phyloP scores from a whole-genome alignment of 2,113 vertebrate genomes.

The Haplochromis vanheusdeni region DNA sequence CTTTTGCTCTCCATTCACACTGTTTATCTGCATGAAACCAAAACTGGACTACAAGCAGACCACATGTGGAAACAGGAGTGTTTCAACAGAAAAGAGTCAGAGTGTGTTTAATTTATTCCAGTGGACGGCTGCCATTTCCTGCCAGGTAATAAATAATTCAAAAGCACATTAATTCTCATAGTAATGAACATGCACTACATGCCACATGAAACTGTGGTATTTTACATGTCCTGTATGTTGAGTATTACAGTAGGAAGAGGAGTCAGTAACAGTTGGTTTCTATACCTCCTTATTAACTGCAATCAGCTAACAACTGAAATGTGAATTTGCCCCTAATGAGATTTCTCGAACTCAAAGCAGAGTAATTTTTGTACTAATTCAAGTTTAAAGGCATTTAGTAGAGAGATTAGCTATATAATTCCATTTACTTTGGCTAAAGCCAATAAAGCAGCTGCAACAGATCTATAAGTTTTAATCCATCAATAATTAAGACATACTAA shows the following conservation, averaged over 20 bases:
- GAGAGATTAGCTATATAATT: neutral
- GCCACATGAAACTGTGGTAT: neutral
- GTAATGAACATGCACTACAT: neutral
- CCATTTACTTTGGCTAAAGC: neutral
- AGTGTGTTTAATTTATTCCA: neutral
- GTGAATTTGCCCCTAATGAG: neutral
- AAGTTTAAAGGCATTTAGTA: neutral
- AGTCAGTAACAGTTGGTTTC: neutral
- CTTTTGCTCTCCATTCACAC: neutral
- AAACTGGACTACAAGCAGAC: neutral
- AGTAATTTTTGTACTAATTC: neutral
- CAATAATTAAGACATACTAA: slow-evolving; percentile 47
- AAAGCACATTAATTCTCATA: neutral
- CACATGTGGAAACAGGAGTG: neutral
- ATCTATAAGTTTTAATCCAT: slow-evolving; percentile 18
- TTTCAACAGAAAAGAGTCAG: neutral
- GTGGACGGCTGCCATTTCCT: neutral
- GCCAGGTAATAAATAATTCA: neutral
- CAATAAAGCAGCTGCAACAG: neutral
- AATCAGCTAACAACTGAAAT: neutral
- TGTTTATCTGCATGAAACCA: neutral
- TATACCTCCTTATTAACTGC: neutral
- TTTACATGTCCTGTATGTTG: neutral
- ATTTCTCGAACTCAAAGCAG: neutral
- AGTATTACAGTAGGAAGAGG: neutral